Evolutionary conservation across 2,888 invertebrate species (phyloP).

Genomic region (Tachina fera): DNA sequence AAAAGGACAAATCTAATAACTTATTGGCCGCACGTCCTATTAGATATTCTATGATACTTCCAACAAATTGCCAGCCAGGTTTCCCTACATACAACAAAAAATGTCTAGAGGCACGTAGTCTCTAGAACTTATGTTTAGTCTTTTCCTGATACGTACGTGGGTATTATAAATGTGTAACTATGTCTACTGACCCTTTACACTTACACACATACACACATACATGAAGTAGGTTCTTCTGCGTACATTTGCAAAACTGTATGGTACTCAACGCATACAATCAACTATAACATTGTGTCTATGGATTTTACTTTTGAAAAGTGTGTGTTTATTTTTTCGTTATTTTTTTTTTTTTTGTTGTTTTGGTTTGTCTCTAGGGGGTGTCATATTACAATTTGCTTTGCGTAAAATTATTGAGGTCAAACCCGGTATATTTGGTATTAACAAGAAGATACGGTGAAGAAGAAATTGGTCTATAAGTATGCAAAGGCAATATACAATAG

Average conservation of each 20-base stretch:
- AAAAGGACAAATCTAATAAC: not conserved
- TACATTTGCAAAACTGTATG: not conserved
- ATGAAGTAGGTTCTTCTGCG: conserved; percentile 1
- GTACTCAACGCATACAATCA: not conserved
- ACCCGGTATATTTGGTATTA: conserved; percentile 39
- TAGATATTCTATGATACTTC: not conserved
- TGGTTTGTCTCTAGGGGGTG: conserved; percentile 58
- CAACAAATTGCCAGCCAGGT: conserved; percentile 14
- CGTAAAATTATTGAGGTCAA: conserved; percentile 70
- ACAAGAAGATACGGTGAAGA: not conserved
- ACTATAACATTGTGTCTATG: not conserved
- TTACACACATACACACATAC: not conserved
- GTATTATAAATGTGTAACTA: conserved; percentile 41
- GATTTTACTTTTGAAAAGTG: conserved; percentile 6
- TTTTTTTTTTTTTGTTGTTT: not conserved
- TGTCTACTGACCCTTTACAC: conserved; percentile 47
- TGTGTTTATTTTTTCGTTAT: conserved; percentile 13
- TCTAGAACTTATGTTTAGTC: conserved; percentile 60
- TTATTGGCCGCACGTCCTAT: conserved; percentile 4
- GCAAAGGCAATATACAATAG: not conserved
- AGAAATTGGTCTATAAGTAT: not conserved
- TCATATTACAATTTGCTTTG: conserved; percentile 68
- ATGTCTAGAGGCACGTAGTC: conserved; percentile 36
- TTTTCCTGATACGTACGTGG: conserved; percentile 63
- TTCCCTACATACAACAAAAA: conserved; percentile 1